Evolutionary conservation across 2,113 vertebrate genomes (phyloP).

Genomic region (Varanus salvator): DNA sequence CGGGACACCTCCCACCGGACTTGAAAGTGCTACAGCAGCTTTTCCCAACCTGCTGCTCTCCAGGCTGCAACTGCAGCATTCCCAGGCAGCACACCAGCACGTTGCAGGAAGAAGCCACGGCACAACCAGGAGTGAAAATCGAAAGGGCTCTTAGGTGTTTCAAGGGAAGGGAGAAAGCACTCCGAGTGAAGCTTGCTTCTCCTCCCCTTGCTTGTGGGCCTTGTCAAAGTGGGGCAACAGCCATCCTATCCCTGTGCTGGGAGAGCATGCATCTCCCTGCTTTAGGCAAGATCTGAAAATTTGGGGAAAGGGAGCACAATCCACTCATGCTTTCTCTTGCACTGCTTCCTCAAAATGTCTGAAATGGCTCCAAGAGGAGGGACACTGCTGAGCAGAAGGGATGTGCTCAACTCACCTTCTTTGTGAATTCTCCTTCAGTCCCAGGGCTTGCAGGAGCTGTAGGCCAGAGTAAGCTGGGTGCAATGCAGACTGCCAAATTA

Average conservation of each 20-base stretch:
- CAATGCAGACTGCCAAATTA: slow-evolving; percentile 91
- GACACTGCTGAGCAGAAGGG: background rate
- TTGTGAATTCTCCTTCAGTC: slow-evolving; percentile 86
- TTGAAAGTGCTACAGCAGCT: no score
- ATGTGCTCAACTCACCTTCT: slow-evolving; percentile 80
- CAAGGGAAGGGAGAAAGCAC: background rate
- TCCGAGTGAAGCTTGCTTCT: background rate
- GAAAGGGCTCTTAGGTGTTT: background rate
- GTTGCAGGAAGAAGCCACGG: no score
- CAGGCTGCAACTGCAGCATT: no score
- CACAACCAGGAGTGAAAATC: no score
- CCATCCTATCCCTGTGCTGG: background rate
- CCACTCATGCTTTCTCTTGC: background rate
- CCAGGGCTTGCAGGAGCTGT: slow-evolving; percentile 81
- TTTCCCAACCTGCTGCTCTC: no score
- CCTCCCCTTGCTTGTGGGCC: background rate
- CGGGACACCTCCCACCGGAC: no score
- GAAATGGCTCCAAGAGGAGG: background rate
- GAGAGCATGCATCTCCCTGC: background rate
- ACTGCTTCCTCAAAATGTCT: background rate
- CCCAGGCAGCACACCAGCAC: no score
- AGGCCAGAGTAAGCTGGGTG: slow-evolving; percentile 93
- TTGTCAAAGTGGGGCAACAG: background rate
- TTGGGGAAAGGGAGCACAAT: background rate
- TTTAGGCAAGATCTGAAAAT: no score